Conservation (phyloP, 2,888 invertebrate genomes). For the Eutolmus rufibarbis region DNA sequence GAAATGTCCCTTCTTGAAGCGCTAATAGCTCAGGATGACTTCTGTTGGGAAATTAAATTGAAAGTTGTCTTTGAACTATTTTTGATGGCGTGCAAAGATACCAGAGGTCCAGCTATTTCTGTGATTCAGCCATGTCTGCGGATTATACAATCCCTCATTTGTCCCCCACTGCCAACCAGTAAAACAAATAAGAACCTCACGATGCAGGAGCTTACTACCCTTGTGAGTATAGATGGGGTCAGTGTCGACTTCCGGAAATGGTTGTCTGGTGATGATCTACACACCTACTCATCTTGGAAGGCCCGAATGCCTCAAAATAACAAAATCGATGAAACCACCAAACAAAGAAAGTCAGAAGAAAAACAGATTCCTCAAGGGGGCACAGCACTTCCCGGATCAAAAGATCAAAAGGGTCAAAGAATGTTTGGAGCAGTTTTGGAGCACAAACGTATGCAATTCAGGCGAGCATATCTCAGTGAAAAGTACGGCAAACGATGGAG, state of each 20-base stretch:
- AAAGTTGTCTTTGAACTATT: constrained; percentile 88
- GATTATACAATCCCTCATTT: constrained; percentile 85
- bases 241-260: constrained; percentile 78
- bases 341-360: constrained; percentile 53
- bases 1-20: constrained; percentile 88
- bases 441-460: constrained; percentile 58
- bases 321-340: constrained; percentile 52
- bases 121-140: constrained; percentile 92
- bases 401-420: constrained; percentile 45
- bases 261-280: constrained; percentile 73
- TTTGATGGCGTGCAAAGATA: constrained; percentile 76
- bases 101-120: constrained; percentile 84
- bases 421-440: constrained; percentile 51
- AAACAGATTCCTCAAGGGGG: constrained; percentile 50
- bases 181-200: constrained; percentile 67
- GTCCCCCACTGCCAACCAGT: constrained; percentile 68
- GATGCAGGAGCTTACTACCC: constrained; percentile 65
- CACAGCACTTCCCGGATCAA: constrained; percentile 46
- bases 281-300: constrained; percentile 78
- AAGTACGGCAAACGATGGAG: constrained; percentile 80
- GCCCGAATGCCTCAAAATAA: constrained; percentile 67
- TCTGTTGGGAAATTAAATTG: constrained; percentile 93
- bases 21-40: constrained; percentile 89
- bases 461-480: constrained; percentile 71
- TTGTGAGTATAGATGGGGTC: constrained; percentile 68